Conservation (phyloP, 2,797 vertebrate genomes). For the Argyrosomus regius region DNA sequence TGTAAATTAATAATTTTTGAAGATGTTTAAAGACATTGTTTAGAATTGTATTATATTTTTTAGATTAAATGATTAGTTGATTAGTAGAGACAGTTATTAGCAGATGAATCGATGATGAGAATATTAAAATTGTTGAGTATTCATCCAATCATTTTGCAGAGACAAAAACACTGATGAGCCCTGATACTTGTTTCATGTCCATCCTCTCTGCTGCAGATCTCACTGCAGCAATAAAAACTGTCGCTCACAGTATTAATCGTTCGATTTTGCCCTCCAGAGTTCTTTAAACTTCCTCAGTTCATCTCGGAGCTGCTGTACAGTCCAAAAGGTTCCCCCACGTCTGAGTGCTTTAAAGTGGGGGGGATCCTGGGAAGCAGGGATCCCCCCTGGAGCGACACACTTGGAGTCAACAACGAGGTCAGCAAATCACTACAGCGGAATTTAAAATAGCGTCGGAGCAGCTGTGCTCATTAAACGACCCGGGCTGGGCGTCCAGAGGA, state of each 20-base stretch:
- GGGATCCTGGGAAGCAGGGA: slow-evolving; percentile 54
- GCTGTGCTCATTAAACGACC: slow-evolving; percentile 19
- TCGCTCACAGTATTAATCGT: slow-evolving; percentile 19
- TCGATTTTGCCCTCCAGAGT: slow-evolving; percentile 14
- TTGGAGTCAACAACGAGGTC: slow-evolving; percentile 24
- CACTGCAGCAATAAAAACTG: slow-evolving; percentile 13
- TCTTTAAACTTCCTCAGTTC: slow-evolving; percentile 9
- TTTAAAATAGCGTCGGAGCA: slow-evolving; percentile 11
- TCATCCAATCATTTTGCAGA: background rate
- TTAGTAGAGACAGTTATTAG: background rate
- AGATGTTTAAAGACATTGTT: background rate
- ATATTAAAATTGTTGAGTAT: background rate
- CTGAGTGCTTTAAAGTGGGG: background rate
- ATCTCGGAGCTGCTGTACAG: background rate
- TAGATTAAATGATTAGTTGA: background rate
- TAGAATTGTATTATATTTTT: background rate
- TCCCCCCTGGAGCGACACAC: slow-evolving; percentile 29
- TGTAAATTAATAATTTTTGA: background rate
- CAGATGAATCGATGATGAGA: background rate
- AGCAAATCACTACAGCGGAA: slow-evolving; percentile 16
- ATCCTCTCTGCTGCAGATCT: slow-evolving; percentile 25
- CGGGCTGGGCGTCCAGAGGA: slow-evolving; percentile 1
- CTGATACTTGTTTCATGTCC: slow-evolving; percentile 2
- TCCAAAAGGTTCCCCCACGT: slow-evolving; percentile 10
- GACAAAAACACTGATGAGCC: background rate